These are phyloP conservation scores for Cyclura pinguis DNA, from an alignment of 2,797 vertebrate species.

Conservation along the genomic window DNA sequence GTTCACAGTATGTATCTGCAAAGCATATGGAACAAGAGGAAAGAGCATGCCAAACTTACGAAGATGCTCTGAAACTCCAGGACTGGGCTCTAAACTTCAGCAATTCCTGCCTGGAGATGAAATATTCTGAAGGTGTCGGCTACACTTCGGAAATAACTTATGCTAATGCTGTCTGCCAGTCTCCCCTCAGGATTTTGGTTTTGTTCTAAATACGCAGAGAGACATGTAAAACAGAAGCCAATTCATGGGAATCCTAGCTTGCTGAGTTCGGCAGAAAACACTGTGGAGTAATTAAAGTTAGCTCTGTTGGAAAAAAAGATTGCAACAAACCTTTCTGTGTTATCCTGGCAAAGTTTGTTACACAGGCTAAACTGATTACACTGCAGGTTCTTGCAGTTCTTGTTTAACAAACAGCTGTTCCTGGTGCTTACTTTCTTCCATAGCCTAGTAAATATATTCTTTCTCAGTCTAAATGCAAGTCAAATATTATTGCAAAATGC, in stretches of 20 bases:
- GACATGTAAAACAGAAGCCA: background rate
- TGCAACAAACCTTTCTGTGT: background rate
- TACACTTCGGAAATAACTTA: background rate
- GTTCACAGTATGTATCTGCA: background rate
- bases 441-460: background rate
- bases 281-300: slow-evolving; percentile 4
- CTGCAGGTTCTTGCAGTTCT: background rate
- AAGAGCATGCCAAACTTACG: background rate
- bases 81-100: background rate
- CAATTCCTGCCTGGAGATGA: background rate
- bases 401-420: background rate
- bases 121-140: background rate
- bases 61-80: background rate
- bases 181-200: background rate
- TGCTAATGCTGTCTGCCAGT: background rate
- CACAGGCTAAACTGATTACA: background rate
- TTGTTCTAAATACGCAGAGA: background rate
- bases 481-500: background rate
- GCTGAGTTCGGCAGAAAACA: slow-evolving; percentile 15
- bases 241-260: background rate
- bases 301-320: slow-evolving; percentile 2
- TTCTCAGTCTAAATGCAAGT: background rate
- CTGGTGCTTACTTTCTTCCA: background rate
- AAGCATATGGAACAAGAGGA: background rate
- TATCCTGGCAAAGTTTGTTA: background rate